Evolutionary conservation across 1,140 invertebrate genomes (phyloP).

Genomic region (Nasonia longicornis): DNA sequence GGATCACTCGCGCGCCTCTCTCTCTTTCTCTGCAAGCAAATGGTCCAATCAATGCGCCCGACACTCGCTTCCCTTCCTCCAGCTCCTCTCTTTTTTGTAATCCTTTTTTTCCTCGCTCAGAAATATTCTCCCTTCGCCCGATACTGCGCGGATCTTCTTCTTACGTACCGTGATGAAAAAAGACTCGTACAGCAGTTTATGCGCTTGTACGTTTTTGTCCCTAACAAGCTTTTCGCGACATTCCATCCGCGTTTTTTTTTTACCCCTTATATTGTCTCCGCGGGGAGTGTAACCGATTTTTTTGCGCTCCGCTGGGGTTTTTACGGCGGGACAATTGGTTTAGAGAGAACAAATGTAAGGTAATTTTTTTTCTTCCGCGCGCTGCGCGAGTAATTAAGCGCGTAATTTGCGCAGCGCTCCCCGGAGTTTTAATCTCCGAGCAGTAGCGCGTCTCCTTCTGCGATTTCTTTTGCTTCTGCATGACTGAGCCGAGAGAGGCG

Average conservation of each 20-base stretch:
- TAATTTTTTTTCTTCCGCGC: not conserved
- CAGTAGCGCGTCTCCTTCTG: too few relatives aligned
- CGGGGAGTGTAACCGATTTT: not conserved
- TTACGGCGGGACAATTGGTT: not conserved
- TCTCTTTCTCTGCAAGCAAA: conserved; percentile 31
- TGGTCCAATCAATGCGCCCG: conserved; percentile 53
- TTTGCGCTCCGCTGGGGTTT: not conserved
- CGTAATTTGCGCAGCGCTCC: too few relatives aligned
- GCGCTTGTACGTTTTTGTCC: not conserved
- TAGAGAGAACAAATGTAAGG: not conserved
- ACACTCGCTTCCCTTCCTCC: conserved; percentile 12
- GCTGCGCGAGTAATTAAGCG: not conserved
- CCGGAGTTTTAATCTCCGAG: too few relatives aligned
- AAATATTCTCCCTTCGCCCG: not conserved
- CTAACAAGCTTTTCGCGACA: not conserved
- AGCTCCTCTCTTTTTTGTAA: not conserved
- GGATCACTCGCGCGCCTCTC: conserved; percentile 43
- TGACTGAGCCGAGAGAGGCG: not conserved
- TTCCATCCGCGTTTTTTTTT: not conserved
- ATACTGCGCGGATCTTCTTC: conserved; percentile 1
- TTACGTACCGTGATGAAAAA: conserved; percentile 5
- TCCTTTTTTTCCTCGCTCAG: not conserved
- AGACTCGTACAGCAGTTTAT: not conserved
- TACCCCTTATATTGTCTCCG: not conserved
- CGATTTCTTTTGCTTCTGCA: too few relatives aligned